Evolutionary conservation across 2,113 vertebrate genomes (phyloP), one percentile per base, ranked within the genome.

Genomic region (Apodemus speciosus): DNA sequence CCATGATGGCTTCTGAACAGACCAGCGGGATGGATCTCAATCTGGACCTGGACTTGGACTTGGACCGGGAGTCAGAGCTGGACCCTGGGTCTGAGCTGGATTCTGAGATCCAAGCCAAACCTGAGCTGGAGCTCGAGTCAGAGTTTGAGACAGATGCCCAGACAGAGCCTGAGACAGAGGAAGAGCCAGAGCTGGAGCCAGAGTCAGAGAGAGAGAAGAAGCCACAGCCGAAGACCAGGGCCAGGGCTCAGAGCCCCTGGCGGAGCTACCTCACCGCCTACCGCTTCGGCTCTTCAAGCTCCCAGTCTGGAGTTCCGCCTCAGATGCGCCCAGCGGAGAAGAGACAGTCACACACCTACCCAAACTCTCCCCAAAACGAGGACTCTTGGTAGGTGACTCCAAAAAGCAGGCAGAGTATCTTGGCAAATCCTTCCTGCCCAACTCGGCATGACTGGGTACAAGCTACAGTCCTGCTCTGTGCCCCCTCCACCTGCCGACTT

Each of bases 371-470:
- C 30, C 9, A 43, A n/a, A 18, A 1, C 16, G 10, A 92, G 13
- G 53, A 79, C 7, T 0, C 43, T 18, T 80, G 58, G 90, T 49
- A 79, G 15, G 38, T 21, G 76, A 75, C 30, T 62, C n/a, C 64
- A 60, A 76, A 66, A 38, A 72, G 85, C n/a, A 16, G 53, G 35
- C 10, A 21, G 43, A n/a, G 25, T 79, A 46, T 53, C 71, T 58
- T 13, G 92, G 79, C 56, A 58, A 83, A 69, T 58, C 38, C 85
- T 89, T 51, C 71, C 83, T 21, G 40, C 49, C 69, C 73, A 16
- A 5, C 79, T 96, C 27, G 16, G 66, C 75, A 6, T 10, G 71
- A 40, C 38, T 46, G 60, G 68, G 58, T 60, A 66, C 73, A 38
- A 27, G 58, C 40, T 32, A 27, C 13, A 6, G 20, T 21, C 40